Percentiles rank a stretch among this genome's conserved stretches.
These are phyloP conservation scores for Eublepharis macularius DNA, from an alignment of 2,113 vertebrate species.

Conservation along the genomic window DNA sequence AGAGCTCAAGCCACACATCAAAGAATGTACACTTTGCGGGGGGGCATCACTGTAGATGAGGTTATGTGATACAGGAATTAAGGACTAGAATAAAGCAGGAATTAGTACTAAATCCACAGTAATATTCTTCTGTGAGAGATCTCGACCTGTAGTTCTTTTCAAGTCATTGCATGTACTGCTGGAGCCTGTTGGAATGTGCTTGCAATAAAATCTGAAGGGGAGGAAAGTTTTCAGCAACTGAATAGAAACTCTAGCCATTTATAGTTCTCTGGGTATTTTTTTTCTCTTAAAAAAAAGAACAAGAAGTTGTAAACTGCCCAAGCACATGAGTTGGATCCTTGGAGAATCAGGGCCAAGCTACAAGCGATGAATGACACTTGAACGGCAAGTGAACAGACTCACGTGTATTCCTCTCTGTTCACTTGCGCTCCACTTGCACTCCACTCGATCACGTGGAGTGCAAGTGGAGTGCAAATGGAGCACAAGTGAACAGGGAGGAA, in stretches of 20 bases:
- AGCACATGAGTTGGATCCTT: background rate
- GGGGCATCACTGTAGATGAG: slow-evolving; percentile 64
- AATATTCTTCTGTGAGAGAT: slow-evolving; percentile 69
- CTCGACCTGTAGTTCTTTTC: slow-evolving; percentile 50
- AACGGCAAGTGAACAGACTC: too few species aligned
- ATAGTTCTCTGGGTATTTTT: slow-evolving; percentile 25
- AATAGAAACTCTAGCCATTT: slow-evolving; percentile 50
- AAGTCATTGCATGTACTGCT: slow-evolving; percentile 29
- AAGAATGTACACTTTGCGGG: slow-evolving; percentile 55
- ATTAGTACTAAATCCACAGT: slow-evolving; percentile 70
- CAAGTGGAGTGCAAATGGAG: too few species aligned
- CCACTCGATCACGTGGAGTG: too few species aligned
- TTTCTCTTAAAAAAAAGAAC: background rate
- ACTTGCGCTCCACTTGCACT: too few species aligned
- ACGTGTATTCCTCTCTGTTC: too few species aligned
- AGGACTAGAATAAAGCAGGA: slow-evolving; percentile 62
- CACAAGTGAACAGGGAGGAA: too few species aligned
- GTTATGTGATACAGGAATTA: slow-evolving; percentile 67
- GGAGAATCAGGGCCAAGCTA: too few species aligned
- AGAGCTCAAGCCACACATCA: slow-evolving; percentile 50
- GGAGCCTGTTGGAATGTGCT: background rate
- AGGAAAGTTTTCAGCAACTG: slow-evolving; percentile 27
- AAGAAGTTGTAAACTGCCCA: slow-evolving; percentile 36
- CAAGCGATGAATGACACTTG: too few species aligned
- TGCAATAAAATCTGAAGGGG: slow-evolving; percentile 52